Percentiles rank a stretch among this genome's conserved stretches.
These are phyloP conservation scores for Euspilapteryx auroguttella DNA, from an alignment of 2,888 invertebrate genomes.

Conservation along the genomic window DNA sequence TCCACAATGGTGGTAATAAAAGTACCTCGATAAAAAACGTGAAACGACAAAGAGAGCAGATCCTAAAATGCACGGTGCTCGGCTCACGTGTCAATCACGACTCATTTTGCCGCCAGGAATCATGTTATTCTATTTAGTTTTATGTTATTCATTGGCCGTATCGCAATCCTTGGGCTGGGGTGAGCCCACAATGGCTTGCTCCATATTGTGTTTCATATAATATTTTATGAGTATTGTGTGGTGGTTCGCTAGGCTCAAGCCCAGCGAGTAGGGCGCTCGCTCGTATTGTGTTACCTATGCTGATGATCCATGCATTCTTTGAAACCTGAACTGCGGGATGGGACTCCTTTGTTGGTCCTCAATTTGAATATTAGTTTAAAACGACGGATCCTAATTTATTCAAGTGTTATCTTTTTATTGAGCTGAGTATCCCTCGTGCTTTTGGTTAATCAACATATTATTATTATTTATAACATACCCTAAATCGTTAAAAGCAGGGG, in stretches of 20 bases:
- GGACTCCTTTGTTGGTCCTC: slow-evolving; percentile 45
- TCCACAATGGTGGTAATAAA: slow-evolving; percentile 41
- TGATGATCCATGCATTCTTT: slow-evolving; percentile 41
- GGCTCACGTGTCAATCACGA: slow-evolving; percentile 56
- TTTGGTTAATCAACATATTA: neutral
- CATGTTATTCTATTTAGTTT: slow-evolving; percentile 48
- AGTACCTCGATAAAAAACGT: slow-evolving; percentile 28
- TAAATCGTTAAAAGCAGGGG: no score
- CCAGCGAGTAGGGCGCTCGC: slow-evolving; percentile 18
- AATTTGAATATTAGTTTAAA: slow-evolving; percentile 42
- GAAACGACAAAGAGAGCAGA: slow-evolving; percentile 25
- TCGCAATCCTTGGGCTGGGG: slow-evolving; percentile 15
- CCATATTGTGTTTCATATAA: slow-evolving; percentile 7
- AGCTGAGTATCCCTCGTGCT: neutral
- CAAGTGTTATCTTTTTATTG: slow-evolving; percentile 8
- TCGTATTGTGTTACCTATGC: slow-evolving; percentile 44
- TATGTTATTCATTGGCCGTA: slow-evolving; percentile 51
- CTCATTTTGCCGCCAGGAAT: slow-evolving; percentile 33
- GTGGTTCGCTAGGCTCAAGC: slow-evolving; percentile 3
- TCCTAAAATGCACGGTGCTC: slow-evolving; percentile 29
- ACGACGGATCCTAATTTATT: slow-evolving; percentile 12
- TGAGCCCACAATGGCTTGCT: slow-evolving; percentile 23
- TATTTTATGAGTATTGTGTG: slow-evolving; percentile 6
- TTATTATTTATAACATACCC: neutral
- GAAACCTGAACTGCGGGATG: slow-evolving; percentile 40